Base-by-base conservation (phyloP, 2,113 vertebrate genomes). In the Prunella fulvescens region DNA sequence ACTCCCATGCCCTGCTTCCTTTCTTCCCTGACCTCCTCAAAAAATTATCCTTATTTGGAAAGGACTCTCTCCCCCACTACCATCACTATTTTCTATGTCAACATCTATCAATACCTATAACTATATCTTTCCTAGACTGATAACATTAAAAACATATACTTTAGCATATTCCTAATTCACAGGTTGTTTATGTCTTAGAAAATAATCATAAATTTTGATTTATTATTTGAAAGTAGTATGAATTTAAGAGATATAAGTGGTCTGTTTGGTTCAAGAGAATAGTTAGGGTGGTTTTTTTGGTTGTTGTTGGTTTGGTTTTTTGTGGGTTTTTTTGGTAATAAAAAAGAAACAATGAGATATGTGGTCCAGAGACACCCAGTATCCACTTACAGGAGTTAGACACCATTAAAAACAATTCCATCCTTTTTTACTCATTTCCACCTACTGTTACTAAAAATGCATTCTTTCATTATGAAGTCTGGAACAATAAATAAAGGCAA, bases 1-100 rank as follows among this genome's bases (percentile, higher is more conserved):
- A 28, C 31, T 70, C 54, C 6, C 4, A 29, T 29, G 1, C 1
- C 3, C 5, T 56, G 9, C 9, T 18, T 24, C 3, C 4, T 60
- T 72, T 26, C 12, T n/a, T 31, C 2, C 2, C 4, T 4, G 9
- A 35, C 3, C 9, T 37, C 26, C 3, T 3, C 1, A 12, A 44
- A 64, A 56, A 19, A 2, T 50, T 58, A 22, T 26, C 6, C 3
- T 20, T 40, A 12, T 18, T 25, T 42, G 20, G 17, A 73, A 93
- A 69, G 3, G 39, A 1, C 10, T 84, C 2, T 12, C 6, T 47
- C 2, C 4, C 13, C 6, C 2, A 7, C 15, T 14, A 6, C 2
- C 6, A 15, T 8, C 29, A 19, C 9, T 37, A 39, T 64, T 90
- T 53, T 53, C 16, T 64, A 13, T 28, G 25, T 69, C 35, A 69